A percentile compares a stretch with the other conserved stretches of the same genome.
Conservation (phyloP, 2,113 vertebrate species). For the Forbesichthys papilliferus region DNA sequence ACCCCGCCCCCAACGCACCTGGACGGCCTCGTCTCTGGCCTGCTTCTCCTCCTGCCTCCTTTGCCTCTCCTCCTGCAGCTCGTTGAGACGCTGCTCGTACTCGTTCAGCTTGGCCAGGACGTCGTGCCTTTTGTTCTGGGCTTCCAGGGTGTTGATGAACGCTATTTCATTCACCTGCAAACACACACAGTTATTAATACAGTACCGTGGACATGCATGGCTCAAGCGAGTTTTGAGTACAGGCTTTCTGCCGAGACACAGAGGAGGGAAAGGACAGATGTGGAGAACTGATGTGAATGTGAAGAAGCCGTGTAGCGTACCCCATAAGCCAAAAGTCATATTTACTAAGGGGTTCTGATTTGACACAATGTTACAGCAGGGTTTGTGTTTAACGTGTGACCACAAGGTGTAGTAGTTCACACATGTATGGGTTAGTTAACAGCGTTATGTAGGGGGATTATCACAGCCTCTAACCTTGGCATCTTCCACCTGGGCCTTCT, state of each 20-base stretch:
- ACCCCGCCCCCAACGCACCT: slow-evolving; percentile 73
- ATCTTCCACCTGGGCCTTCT: slow-evolving; percentile 98
- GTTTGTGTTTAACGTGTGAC: background rate
- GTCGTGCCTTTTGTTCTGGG: slow-evolving; percentile 97
- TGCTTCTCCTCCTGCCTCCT: slow-evolving; percentile 96
- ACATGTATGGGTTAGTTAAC: background rate
- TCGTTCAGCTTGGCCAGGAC: slow-evolving; percentile 95
- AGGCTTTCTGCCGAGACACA: too few species aligned
- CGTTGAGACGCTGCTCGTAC: slow-evolving; percentile 94
- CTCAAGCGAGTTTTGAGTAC: too few species aligned
- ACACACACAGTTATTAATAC: background rate
- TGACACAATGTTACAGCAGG: background rate
- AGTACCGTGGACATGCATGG: background rate
- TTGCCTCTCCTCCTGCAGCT: slow-evolving; percentile 95
- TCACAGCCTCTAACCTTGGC: slow-evolving; percentile 86
- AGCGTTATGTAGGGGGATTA: background rate
- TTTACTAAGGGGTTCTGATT: background rate
- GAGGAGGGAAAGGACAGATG: too few species aligned
- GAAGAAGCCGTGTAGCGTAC: background rate
- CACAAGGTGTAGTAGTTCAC: background rate
- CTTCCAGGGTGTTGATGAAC: slow-evolving; percentile 98
- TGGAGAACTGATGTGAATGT: background rate
- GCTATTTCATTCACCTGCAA: slow-evolving; percentile 97
- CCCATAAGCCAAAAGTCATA: background rate
- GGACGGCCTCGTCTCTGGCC: slow-evolving; percentile 95